Percentiles rank a stretch among this genome's conserved stretches.
Evolutionary conservation across 2,888 invertebrate species (phyloP).

Genomic region (Parnassius orleans): DNA sequence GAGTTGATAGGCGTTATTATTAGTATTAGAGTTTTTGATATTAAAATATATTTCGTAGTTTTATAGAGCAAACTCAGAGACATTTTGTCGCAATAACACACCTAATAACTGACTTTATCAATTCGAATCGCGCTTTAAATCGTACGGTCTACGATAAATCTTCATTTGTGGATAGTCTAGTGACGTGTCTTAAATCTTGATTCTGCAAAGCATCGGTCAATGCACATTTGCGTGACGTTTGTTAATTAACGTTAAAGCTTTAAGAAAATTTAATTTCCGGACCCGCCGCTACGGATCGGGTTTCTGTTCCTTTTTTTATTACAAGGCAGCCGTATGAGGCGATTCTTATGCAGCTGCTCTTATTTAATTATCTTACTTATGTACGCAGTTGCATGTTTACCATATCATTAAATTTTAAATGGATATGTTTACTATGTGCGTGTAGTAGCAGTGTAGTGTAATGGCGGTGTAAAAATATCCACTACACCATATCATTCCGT

Average conservation of each 20-base stretch:
- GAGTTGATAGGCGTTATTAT: too few relatives aligned
- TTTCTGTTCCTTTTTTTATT: conserved; percentile 58
- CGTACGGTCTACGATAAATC: not conserved
- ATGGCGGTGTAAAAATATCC: too few relatives aligned
- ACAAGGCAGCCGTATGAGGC: conserved; percentile 38
- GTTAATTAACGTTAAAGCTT: conserved; percentile 73
- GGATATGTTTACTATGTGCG: too few relatives aligned
- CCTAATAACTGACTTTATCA: too few relatives aligned
- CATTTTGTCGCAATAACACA: too few relatives aligned
- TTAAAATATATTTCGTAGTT: too few relatives aligned
- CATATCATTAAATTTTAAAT: not conserved
- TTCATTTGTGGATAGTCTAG: conserved; percentile 18
- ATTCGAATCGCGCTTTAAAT: not conserved
- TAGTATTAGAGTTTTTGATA: too few relatives aligned
- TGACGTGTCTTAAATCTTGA: conserved; percentile 15
- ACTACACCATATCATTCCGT: too few relatives aligned
- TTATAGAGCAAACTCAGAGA: too few relatives aligned
- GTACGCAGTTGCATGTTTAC: not conserved
- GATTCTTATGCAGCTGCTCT: conserved; percentile 38
- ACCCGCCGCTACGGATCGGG: conserved; percentile 53
- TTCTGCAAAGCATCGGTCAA: conserved; percentile 36
- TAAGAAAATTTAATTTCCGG: conserved; percentile 75
- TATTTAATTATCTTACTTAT: conserved; percentile 29
- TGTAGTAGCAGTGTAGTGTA: too few relatives aligned
- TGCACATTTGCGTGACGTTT: conserved; percentile 58